Evolutionary conservation across 1,140 invertebrate genomes (phyloP).

Genomic region (Drosophila kohkoa): DNA sequence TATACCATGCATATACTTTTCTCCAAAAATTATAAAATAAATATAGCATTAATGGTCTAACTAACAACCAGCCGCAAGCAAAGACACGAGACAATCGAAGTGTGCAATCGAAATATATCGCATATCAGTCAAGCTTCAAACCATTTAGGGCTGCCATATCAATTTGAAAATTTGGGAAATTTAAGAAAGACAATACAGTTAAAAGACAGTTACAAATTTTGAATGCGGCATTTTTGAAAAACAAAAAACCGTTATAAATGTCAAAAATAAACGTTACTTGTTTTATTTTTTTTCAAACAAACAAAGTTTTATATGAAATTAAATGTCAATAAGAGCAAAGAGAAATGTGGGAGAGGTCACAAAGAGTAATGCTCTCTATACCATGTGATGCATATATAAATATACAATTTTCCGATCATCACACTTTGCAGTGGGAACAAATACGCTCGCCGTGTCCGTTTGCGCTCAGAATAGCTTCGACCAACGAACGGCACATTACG

Average conservation of each 20-base stretch:
- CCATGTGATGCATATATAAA: slow-evolving; percentile 52
- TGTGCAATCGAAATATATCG: not conserved
- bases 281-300: not conserved
- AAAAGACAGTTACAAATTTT: slow-evolving; percentile 29
- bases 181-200: slow-evolving; percentile 24
- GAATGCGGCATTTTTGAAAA: not conserved
- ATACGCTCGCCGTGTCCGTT: slow-evolving; percentile 46
- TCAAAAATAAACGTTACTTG: not conserved
- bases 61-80: too few species aligned
- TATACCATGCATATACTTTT: too few species aligned
- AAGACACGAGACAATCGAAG: not conserved
- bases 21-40: too few species aligned
- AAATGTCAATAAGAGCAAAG: not conserved
- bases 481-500: slow-evolving; percentile 70
- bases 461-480: slow-evolving; percentile 74
- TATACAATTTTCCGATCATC: slow-evolving; percentile 54
- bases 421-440: slow-evolving; percentile 40
- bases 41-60: too few species aligned
- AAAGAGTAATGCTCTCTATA: slow-evolving; percentile 35
- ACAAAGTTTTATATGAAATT: not conserved
- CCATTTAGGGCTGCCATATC: slow-evolving; percentile 4
- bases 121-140: slow-evolving; percentile 20
- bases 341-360: not conserved
- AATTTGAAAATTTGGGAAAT: slow-evolving; percentile 25
- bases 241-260: slow-evolving; percentile 4